Conservation (phyloP, 2,888 invertebrate species). For the Chloroclystis v-ata region DNA sequence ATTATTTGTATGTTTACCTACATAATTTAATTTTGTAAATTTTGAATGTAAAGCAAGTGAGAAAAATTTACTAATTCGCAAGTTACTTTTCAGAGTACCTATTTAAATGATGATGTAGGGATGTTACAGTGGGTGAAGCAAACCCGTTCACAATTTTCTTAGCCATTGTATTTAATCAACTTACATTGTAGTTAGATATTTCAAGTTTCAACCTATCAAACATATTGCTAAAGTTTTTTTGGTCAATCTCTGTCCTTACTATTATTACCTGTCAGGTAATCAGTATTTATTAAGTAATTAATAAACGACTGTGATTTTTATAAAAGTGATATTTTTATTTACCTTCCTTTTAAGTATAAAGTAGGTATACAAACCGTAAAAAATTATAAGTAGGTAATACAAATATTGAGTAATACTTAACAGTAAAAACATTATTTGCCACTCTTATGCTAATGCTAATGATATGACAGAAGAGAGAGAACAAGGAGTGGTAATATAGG, state of each 20-base stretch:
- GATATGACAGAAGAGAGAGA: too few species aligned
- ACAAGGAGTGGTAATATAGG: too few species aligned
- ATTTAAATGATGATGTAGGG: not conserved
- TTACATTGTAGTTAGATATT: conserved; percentile 39
- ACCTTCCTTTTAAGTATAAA: not conserved
- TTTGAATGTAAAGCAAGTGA: too few species aligned
- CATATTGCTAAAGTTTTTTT: conserved; percentile 66
- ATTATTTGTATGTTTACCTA: too few species aligned
- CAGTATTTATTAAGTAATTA: conserved; percentile 38
- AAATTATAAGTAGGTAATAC: too few species aligned
- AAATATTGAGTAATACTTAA: too few species aligned
- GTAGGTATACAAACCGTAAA: too few species aligned
- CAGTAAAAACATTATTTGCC: too few species aligned
- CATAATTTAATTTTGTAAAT: too few species aligned
- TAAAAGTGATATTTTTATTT: conserved; percentile 30
- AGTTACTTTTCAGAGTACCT: too few species aligned
- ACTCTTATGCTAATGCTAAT: too few species aligned
- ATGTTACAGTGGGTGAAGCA: conserved; percentile 25
- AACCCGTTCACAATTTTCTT: conserved; percentile 20
- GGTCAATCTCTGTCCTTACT: conserved; percentile 73
- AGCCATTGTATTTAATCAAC: conserved; percentile 52
- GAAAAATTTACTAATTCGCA: too few species aligned
- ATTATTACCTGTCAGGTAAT: conserved; percentile 51
- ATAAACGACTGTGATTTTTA: conserved; percentile 79
- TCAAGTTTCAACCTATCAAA: conserved; percentile 42